Percentiles rank a stretch among this genome's conserved stretches.
Conservation (phyloP, 2,888 invertebrate genomes). For the Imbricaverruca yamaguchii region DNA sequence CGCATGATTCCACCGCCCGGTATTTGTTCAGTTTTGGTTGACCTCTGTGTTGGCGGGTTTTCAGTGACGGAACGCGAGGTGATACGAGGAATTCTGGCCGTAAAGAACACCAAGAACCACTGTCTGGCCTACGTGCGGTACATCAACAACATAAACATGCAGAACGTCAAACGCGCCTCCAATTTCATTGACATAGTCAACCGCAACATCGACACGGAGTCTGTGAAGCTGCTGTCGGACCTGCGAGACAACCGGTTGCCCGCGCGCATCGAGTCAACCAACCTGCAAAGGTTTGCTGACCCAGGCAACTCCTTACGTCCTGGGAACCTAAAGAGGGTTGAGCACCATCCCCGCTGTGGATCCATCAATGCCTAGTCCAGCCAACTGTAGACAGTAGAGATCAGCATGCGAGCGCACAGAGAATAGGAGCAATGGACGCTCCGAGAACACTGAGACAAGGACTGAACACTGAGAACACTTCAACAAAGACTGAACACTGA, state of each 20-base stretch:
- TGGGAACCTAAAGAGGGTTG: too few species aligned
- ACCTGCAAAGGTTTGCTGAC: constrained; percentile 65
- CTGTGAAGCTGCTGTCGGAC: constrained; percentile 77
- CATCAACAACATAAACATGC: constrained; percentile 94
- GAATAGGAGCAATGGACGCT: too few species aligned
- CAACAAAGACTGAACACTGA: too few species aligned
- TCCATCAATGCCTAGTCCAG: too few species aligned
- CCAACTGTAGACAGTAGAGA: too few species aligned
- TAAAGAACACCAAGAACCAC: constrained; percentile 90
- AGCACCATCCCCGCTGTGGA: too few species aligned
- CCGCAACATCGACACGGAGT: constrained; percentile 85
- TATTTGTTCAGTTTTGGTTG: not conserved
- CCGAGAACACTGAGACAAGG: too few species aligned
- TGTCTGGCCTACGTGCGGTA: constrained; percentile 89
- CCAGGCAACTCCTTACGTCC: too few species aligned
- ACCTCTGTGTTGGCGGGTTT: constrained; percentile 12
- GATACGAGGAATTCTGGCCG: constrained; percentile 86
- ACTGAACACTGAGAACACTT: too few species aligned
- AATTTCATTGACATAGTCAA: constrained; percentile 92
- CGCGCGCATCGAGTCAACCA: constrained; percentile 77
- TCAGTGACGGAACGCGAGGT: constrained; percentile 96
- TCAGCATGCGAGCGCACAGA: too few species aligned
- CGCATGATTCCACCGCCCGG: not conserved
- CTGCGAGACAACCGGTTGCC: constrained; percentile 83
- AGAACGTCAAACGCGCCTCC: constrained; percentile 86